Evolutionary conservation across 2,113 vertebrate species (phyloP).

Genomic region (Zeus faber): DNA sequence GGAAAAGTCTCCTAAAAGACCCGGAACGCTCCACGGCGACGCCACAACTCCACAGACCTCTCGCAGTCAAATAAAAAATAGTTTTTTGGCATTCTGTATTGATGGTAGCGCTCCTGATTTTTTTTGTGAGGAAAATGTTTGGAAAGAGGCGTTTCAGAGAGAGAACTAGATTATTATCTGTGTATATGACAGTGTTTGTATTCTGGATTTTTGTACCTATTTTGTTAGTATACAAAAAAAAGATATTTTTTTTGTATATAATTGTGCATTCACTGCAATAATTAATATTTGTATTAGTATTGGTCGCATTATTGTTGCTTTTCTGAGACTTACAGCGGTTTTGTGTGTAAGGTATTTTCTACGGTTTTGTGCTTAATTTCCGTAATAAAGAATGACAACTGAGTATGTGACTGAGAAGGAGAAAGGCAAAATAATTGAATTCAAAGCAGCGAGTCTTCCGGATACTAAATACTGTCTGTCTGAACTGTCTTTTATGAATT

Average conservation of each 20-base stretch:
- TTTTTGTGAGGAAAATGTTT: constrained; percentile 45
- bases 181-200: constrained; percentile 71
- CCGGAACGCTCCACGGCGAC: no score
- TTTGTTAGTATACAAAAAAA: constrained; percentile 67
- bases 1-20: no score
- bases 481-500: no score
- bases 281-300: constrained; percentile 74
- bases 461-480: no score
- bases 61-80: constrained; percentile 32
- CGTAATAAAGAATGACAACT: constrained; percentile 73
- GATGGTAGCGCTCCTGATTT: constrained; percentile 64
- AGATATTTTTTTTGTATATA: constrained; percentile 71
- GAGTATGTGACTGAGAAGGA: no score
- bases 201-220: constrained; percentile 69
- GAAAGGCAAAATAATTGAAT: no score
- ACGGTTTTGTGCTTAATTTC: constrained; percentile 73
- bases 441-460: no score
- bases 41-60: constrained; percentile 28
- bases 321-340: constrained; percentile 66
- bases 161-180: constrained; percentile 40
- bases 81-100: constrained; percentile 38
- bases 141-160: constrained; percentile 43
- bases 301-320: constrained; percentile 71
- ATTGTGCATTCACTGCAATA: constrained; percentile 76
- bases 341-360: constrained; percentile 73